Base-by-base conservation (phyloP, 2,113 vertebrate genomes). In the Labeo rohita region DNA sequence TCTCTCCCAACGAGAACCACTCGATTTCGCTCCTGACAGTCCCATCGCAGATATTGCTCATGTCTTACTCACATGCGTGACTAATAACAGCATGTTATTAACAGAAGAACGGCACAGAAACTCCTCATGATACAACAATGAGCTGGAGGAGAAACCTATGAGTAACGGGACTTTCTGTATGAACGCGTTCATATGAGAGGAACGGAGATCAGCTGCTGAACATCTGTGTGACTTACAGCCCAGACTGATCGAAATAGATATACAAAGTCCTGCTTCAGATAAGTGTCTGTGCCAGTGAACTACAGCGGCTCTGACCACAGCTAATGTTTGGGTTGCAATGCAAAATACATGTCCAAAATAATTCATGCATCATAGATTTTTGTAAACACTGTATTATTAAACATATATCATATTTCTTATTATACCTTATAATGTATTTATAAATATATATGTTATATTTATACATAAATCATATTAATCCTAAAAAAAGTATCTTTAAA, bases 141-240 rank as follows among this genome's bases (percentile, higher is more conserved):
- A 79, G 28, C 9, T 13, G 11, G 11, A 77, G 10, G 8, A 47
- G 56, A 80, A 63, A 10, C 16, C 0, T 36, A 80, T 65, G 56
- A 49, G 56, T 80, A 65, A 80, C 4, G 21, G 78, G 43, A 23
- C 12, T 65, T 80, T 63, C 59, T 49, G 78, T 59, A 13, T 43
- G 59, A n/a, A 8, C 0, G 39, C 39, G 47, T 16, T 39, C 7
- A 16, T 16, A 21, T 0, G 10, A 63, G 56, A 13, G 18, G 45
- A 63, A 28, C 56, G 4, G 75, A 68, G 39, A 90, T 94, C 90
- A 93, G 89, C 89, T 93, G 92, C 89, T 88, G 72, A 93, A 91
- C 92, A 93, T 15, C 86, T 93, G 93, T 76, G 87, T 39, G 52
- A 21, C 34, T 13, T n/a, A 79, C 86, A 77, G 68, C 63, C 84